These are phyloP conservation scores for Fregata magnificens DNA, from an alignment of 2,113 vertebrate species.

Conservation along the genomic window DNA sequence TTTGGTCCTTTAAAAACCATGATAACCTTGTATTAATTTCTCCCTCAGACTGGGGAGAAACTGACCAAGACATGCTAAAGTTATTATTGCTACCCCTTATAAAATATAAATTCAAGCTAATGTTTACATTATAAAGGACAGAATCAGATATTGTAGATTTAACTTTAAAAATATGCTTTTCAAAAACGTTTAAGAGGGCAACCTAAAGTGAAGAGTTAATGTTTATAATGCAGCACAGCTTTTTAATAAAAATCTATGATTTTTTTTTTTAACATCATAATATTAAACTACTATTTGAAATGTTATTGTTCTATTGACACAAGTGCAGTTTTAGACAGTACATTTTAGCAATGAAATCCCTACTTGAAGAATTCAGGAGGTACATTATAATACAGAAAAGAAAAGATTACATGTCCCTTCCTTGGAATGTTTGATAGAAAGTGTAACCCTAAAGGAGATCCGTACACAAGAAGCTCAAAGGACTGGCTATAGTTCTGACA, in stretches of 20 bases:
- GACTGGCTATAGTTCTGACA: not conserved
- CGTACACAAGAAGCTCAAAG: not conserved
- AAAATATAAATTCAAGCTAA: not conserved
- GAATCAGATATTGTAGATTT: not conserved
- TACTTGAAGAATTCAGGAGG: not conserved
- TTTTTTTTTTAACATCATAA: not conserved
- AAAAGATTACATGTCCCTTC: not conserved
- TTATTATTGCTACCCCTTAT: not conserved
- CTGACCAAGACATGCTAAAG: not conserved
- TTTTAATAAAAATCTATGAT: not conserved
- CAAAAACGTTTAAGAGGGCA: not conserved
- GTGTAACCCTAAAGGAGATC: not conserved
- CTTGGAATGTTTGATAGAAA: not conserved
- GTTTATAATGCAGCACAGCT: not conserved
- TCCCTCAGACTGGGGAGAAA: not conserved
- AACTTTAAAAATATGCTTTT: not conserved
- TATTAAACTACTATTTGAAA: not conserved
- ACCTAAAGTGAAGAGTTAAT: not conserved
- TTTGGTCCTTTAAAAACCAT: not conserved
- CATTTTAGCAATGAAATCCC: not conserved
- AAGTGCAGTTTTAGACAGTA: not conserved
- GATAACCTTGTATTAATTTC: not conserved
- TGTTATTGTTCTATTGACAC: not conserved
- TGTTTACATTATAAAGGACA: not conserved
- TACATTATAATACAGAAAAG: not conserved